Evolutionary conservation across 1,140 invertebrate genomes (phyloP).

Genomic region (Drosophila erecta): DNA sequence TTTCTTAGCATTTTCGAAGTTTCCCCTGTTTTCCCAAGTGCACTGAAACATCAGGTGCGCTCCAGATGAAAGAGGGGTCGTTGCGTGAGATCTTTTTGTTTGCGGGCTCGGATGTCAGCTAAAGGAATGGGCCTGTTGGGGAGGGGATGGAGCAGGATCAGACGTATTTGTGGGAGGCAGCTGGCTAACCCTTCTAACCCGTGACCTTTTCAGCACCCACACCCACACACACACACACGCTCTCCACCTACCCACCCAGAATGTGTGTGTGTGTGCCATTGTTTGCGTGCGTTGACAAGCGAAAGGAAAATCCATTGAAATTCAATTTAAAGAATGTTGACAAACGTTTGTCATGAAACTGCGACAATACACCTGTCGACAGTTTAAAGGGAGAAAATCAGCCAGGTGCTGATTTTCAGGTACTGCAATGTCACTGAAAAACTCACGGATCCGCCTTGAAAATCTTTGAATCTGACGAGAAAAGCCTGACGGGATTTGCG

Average conservation of each 20-base stretch:
- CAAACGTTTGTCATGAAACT: constrained; percentile 60
- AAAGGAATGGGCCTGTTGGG: not conserved
- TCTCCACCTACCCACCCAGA: not conserved
- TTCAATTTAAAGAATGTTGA: constrained; percentile 66
- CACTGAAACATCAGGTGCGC: constrained; percentile 4
- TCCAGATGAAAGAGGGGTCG: not conserved
- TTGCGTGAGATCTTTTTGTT: constrained; percentile 56
- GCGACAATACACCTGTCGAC: constrained; percentile 23
- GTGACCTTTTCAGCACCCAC: constrained; percentile 47
- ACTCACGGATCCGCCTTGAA: constrained; percentile 27
- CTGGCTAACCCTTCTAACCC: constrained; percentile 61
- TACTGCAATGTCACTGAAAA: constrained; percentile 40
- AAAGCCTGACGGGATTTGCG: constrained; percentile 30
- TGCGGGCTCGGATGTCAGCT: constrained; percentile 53
- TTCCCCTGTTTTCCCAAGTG: constrained; percentile 11
- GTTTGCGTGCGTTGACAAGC: constrained; percentile 54
- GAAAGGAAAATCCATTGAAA: constrained; percentile 65
- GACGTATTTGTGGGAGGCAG: constrained; percentile 4
- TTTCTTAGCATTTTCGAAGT: not conserved
- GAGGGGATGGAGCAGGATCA: no score
- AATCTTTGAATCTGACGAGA: constrained; percentile 37
- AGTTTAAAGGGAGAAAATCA: constrained; percentile 32
- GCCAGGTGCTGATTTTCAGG: constrained; percentile 36
- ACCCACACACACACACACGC: no score
- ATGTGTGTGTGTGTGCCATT: constrained; percentile 19